phyloP scores from a whole-genome alignment of 1,140 invertebrate species.

The Ctenoplectra terminalis region DNA sequence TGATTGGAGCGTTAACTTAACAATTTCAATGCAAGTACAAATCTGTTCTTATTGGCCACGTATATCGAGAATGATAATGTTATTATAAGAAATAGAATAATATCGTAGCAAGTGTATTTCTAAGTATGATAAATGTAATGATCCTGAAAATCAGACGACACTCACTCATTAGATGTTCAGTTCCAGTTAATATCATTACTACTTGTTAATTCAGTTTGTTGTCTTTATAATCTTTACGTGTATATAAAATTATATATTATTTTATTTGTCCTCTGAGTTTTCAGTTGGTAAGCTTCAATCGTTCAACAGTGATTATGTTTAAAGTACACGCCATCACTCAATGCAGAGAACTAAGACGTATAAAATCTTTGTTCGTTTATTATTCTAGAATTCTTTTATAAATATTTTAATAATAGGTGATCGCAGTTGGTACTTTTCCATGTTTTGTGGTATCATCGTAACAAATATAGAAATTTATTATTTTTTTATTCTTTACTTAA shows the following conservation, averaged over 20 bases:
- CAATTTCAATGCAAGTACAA: conserved; percentile 84
- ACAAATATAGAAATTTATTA: not conserved
- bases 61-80: conserved; percentile 82
- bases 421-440: not conserved
- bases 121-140: conserved; percentile 79
- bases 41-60: conserved; percentile 83
- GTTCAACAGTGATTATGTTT: too few species aligned
- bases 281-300: too few species aligned
- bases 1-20: conserved; percentile 85
- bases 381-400: too few species aligned
- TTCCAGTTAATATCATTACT: conserved; percentile 65
- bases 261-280: too few species aligned
- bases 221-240: too few species aligned
- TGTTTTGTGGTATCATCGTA: not conserved
- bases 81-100: conserved; percentile 84
- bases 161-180: conserved; percentile 63
- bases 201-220: conserved; percentile 75
- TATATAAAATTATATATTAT: too few species aligned
- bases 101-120: conserved; percentile 80
- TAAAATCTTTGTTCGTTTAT: too few species aligned
- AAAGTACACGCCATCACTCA: too few species aligned
- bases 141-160: conserved; percentile 66
- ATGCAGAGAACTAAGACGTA: too few species aligned
- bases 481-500: conserved; percentile 24
- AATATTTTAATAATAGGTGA: too few species aligned